Percentiles rank a stretch among this genome's conserved stretches.
Conservation (phyloP, 2,888 invertebrate genomes). For the Teinopalpus imperialis region DNA sequence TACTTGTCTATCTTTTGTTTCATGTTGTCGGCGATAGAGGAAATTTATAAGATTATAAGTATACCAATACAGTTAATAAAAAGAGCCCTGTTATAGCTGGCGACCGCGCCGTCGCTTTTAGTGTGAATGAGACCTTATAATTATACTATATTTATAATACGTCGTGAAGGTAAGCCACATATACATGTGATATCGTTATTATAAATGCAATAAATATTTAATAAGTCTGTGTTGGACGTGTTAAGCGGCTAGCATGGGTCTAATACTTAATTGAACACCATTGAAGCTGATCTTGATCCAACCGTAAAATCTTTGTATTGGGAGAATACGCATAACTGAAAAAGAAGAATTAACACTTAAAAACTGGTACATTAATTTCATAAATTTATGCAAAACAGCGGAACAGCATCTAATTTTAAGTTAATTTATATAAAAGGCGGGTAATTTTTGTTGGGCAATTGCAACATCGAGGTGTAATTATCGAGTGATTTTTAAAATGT, state of each 20-base stretch:
- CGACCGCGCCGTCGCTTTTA: not conserved
- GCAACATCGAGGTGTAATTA: no score
- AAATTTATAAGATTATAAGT: no score
- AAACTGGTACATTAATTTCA: no score
- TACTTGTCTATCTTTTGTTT: no score
- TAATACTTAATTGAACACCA: constrained; percentile 80
- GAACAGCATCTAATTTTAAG: no score
- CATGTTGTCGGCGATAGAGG: no score
- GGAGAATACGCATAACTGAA: constrained; percentile 95
- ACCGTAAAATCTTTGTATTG: constrained; percentile 97
- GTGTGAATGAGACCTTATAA: not conserved
- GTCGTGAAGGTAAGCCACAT: constrained; percentile 1
- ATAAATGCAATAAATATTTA: constrained; percentile 29
- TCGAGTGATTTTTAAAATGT: no score
- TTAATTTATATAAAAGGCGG: no score
- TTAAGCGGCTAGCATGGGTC: constrained; percentile 37
- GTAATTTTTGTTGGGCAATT: no score
- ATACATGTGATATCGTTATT: constrained; percentile 4
- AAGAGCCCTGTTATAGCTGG: no score
- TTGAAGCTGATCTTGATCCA: constrained; percentile 89
- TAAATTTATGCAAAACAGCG: no score
- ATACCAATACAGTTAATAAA: no score
- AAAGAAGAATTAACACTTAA: constrained; percentile 46
- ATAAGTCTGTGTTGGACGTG: constrained; percentile 16
- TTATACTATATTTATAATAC: constrained; percentile 4